These are phyloP conservation scores for Salarias fasciatus DNA, from an alignment of 2,797 vertebrate species.

Conservation along the genomic window DNA sequence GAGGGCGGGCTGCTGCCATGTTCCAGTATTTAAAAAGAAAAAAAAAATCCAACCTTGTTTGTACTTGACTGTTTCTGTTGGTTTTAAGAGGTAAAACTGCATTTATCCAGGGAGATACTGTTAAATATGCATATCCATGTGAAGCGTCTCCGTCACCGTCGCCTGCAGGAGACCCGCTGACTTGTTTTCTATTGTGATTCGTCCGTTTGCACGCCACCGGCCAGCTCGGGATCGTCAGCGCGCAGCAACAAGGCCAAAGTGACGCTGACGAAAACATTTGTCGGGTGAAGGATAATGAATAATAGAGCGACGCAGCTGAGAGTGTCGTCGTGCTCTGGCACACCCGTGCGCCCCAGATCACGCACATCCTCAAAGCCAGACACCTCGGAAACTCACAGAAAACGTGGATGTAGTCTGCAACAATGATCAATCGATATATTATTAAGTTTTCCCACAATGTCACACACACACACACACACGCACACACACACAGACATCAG, in stretches of 20 bases:
- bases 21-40: no score
- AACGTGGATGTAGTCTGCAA: conserved; percentile 33
- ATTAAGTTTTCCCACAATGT: conserved; percentile 55
- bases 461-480: conserved; percentile 31
- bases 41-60: no score
- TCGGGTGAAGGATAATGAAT: conserved; percentile 52
- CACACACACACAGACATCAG: neutral
- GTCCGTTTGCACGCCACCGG: conserved; percentile 30
- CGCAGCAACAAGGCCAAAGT: conserved; percentile 31
- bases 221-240: conserved; percentile 26
- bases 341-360: neutral
- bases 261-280: conserved; percentile 55
- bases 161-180: conserved; percentile 40
- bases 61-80: no score
- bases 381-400: conserved; percentile 43
- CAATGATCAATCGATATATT: conserved; percentile 49
- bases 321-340: conserved; percentile 15
- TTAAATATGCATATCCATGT: no score
- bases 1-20: no score
- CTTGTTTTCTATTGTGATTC: conserved; percentile 53
- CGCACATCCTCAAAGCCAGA: no score
- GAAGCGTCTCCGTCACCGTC: conserved; percentile 1
- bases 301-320: conserved; percentile 46
- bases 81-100: no score
- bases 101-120: no score